These are phyloP conservation scores for Gastracanthus pulcherrimus DNA, from an alignment of 2,888 invertebrate species.

Conservation along the genomic window DNA sequence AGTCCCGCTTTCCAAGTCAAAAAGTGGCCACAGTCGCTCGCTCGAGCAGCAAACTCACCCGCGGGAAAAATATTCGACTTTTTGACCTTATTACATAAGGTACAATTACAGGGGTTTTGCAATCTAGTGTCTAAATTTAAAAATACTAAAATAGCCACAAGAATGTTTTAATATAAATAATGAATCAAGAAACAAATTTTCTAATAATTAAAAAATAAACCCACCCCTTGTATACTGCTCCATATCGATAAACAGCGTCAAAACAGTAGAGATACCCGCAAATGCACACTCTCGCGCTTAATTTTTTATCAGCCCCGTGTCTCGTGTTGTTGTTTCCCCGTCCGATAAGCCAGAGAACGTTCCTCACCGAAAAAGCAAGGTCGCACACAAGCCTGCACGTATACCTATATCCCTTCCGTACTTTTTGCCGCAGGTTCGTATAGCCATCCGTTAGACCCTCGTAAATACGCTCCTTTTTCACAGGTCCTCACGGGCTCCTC, in stretches of 20 bases:
- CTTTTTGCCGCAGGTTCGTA: conserved; percentile 56
- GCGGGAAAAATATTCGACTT: too few species aligned
- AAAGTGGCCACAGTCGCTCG: too few species aligned
- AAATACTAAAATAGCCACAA: too few species aligned
- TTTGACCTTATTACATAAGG: too few species aligned
- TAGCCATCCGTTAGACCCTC: conserved; percentile 73
- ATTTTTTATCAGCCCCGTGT: conserved; percentile 2
- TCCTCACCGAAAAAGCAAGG: conserved; percentile 17
- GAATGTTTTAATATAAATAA: too few species aligned
- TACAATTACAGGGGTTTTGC: too few species aligned
- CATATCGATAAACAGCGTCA: neutral
- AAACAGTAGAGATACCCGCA: neutral
- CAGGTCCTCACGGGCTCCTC: conserved; percentile 61
- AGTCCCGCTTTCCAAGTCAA: too few species aligned
- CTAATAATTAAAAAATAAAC: too few species aligned
- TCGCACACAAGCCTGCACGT: neutral
- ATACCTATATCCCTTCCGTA: neutral
- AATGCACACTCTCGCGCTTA: neutral
- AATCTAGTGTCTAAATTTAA: too few species aligned
- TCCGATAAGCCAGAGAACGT: conserved; percentile 10
- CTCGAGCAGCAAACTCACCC: too few species aligned
- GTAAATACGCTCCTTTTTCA: conserved; percentile 70
- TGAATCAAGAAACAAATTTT: too few species aligned
- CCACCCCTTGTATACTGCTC: too few species aligned
- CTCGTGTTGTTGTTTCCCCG: neutral